phyloP scores from a whole-genome alignment of 2,888 invertebrate genomes.

The Ophonus ardosiacus region DNA sequence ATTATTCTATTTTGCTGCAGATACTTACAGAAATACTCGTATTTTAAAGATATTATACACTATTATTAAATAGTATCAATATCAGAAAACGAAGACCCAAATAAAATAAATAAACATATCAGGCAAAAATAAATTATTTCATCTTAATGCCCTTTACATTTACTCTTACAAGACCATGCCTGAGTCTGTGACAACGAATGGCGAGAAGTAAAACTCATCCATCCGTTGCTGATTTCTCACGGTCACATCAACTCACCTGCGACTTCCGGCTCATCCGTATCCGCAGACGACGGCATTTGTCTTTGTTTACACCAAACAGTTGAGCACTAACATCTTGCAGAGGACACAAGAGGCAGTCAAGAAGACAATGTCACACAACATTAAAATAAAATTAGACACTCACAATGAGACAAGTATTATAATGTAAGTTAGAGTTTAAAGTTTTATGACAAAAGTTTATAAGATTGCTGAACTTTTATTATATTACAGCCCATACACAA shows the following conservation, averaged over 20 bases:
- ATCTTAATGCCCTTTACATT: neutral
- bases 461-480: neutral
- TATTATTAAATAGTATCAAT: too few relatives aligned
- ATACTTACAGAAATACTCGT: too few relatives aligned
- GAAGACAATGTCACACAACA: neutral
- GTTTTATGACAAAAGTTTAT: neutral
- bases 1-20: too few relatives aligned
- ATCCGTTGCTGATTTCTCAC: constrained; percentile 15
- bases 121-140: neutral
- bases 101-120: neutral
- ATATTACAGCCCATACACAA: neutral
- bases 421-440: neutral
- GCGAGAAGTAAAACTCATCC: neutral
- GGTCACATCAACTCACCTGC: constrained; percentile 50
- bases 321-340: neutral
- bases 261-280: constrained; percentile 49
- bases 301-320: neutral
- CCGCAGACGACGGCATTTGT: constrained; percentile 38
- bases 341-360: neutral
- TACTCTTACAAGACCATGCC: neutral
- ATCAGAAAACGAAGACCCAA: too few relatives aligned
- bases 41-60: too few relatives aligned
- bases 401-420: too few relatives aligned
- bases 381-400: neutral
- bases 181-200: neutral